Conservation (phyloP, 2,888 invertebrate genomes). For the Lathronympha strigana region DNA sequence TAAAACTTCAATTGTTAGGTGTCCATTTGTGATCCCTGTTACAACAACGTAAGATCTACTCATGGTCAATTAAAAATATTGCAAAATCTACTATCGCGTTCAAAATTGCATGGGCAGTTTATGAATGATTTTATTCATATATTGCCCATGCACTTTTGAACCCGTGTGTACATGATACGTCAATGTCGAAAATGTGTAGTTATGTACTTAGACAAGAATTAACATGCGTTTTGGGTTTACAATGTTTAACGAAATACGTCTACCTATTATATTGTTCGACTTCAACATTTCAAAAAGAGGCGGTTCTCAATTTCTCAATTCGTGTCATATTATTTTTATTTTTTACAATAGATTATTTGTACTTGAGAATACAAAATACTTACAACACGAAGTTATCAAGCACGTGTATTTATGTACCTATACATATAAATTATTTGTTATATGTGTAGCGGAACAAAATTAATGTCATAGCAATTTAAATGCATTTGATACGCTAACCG, state of each 20-base stretch:
- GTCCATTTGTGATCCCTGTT: no score
- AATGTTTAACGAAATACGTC: constrained; percentile 33
- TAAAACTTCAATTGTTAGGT: no score
- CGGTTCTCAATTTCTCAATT: no score
- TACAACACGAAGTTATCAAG: not conserved
- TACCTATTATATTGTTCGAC: no score
- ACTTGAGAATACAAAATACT: not conserved
- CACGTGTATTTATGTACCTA: not conserved
- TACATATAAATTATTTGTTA: not conserved
- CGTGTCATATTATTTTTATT: not conserved
- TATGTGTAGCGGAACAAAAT: not conserved
- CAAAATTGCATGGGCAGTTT: no score
- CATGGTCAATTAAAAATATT: no score
- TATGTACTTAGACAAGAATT: constrained; percentile 3
- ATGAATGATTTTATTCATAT: no score
- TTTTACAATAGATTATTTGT: not conserved
- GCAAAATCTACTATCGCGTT: no score
- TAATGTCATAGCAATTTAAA: constrained; percentile 19
- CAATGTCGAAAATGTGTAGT: constrained; percentile 6
- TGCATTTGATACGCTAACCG: constrained; percentile 4
- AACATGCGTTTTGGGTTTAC: constrained; percentile 34
- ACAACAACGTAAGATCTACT: no score
- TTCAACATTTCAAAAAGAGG: no score
- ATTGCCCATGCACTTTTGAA: no score
- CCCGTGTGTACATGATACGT: constrained; percentile 21